Base-by-base conservation (phyloP, 1,140 invertebrate genomes). In the Lepidurus arcticus region DNA sequence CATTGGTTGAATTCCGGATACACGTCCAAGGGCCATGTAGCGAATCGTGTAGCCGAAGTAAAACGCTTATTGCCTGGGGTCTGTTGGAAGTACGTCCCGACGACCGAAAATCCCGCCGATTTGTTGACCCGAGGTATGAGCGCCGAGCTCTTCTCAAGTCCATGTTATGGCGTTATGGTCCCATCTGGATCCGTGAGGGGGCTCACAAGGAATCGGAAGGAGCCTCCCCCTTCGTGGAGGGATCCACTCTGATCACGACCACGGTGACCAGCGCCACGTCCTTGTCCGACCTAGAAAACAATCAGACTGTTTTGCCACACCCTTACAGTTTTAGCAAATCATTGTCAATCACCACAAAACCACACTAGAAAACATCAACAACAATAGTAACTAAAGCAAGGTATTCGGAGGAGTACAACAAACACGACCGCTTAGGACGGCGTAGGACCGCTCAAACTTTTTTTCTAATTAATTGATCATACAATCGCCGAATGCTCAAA, bases 11-110 rank as follows among this genome's bases (percentile, higher is more conserved):
- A n/a, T n/a, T n/a, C n/a, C n/a, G n/a, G n/a, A n/a, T n/a, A n/a
- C n/a, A n/a, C n/a, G 84, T 85, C 75, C 84, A 83, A 0, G 80
- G 81, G 0, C 83, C 82, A 80, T 78, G 80, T 82, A 7, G 80
- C 77, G 73, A 76, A 82, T 47, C 26, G 80, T 73, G 45, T 82
- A 8, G 82, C 78, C 26, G 79, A 81, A 78, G 81, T 82, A 26
- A 43, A 73, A 53, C 80, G 81, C 44, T 16, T 77, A 13, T 79
- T 77, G 8, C 73, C 77, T 16, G 44, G n/a, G 0, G 21, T 43
- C 7, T 44, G 79, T 44, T 82, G 81, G 82, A 75, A 75, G 5
- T 82, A 81, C 78, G 77, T 82, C 13, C 79, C 80, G 9, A 80
- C 80, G 8, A 26, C 76, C 8, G 26, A 65, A 6, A 82, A 82